Conservation (phyloP, 2,113 vertebrate genomes). For the Anhinga anhinga region DNA sequence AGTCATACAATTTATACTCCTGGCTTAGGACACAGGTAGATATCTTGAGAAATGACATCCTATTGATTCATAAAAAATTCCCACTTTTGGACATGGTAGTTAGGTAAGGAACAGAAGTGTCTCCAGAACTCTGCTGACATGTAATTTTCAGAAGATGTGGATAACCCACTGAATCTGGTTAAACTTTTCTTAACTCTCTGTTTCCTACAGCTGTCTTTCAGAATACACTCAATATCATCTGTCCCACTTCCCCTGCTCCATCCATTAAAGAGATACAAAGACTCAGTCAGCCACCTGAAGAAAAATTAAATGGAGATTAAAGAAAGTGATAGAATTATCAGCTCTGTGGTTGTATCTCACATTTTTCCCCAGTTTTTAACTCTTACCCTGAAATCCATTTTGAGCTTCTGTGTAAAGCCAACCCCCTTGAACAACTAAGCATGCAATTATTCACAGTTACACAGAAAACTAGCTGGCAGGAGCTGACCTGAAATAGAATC, state of each 20-base stretch:
- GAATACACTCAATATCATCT: neutral
- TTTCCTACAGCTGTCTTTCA: neutral
- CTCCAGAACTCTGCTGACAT: neutral
- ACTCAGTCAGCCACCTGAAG: neutral
- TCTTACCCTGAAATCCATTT: neutral
- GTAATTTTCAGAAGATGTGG: neutral
- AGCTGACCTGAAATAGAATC: neutral
- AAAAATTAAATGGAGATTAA: neutral
- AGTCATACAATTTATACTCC: neutral
- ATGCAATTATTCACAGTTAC: neutral
- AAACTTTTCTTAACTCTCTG: neutral
- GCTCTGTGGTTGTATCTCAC: neutral
- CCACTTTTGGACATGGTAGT: neutral
- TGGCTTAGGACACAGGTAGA: neutral
- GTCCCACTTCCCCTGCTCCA: accelerated
- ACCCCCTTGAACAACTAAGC: neutral
- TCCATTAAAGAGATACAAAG: neutral
- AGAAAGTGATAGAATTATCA: neutral
- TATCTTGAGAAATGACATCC: neutral
- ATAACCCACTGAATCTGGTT: neutral
- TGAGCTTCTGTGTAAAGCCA: neutral
- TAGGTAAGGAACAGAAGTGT: neutral
- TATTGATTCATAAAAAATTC: neutral
- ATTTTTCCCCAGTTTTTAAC: neutral
- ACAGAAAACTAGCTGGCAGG: neutral